Percentiles rank a stretch among this genome's conserved stretches.
Evolutionary conservation across 2,797 vertebrate species (phyloP).

Genomic region (Furcifer pardalis): DNA sequence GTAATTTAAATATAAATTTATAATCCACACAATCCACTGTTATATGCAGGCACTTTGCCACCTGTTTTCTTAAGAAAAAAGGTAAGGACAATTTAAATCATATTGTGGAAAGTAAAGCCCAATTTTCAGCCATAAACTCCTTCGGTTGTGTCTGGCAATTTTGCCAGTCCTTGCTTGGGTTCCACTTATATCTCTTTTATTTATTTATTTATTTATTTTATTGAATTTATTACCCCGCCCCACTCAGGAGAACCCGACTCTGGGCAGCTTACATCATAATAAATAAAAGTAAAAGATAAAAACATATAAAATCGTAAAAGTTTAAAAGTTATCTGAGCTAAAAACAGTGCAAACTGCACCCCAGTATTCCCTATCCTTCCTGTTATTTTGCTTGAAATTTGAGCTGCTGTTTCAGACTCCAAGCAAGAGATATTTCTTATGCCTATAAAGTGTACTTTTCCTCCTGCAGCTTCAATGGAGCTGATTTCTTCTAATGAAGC

Average conservation of each 20-base stretch:
- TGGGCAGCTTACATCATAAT: too few relatives aligned
- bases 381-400: background rate
- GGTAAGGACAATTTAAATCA: background rate
- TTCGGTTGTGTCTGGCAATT: background rate
- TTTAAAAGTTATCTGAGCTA: too few relatives aligned
- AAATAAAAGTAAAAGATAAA: too few relatives aligned
- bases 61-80: background rate
- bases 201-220: too few relatives aligned
- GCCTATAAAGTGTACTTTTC: background rate
- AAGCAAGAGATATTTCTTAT: too few relatives aligned
- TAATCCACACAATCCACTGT: background rate
- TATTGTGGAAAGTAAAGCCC: background rate
- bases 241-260: too few relatives aligned
- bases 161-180: background rate
- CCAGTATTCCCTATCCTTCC: background rate
- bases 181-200: background rate
- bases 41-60: background rate
- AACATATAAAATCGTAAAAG: too few relatives aligned
- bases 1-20: background rate
- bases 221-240: too few relatives aligned
- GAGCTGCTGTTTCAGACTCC: slow-evolving; percentile 10
- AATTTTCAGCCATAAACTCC: background rate
- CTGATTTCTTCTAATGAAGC: background rate
- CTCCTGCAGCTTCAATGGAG: background rate
- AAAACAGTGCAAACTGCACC: too few relatives aligned